phyloP scores from a whole-genome alignment of 2,797 vertebrate species.

The Chromobotia macracanthus region DNA sequence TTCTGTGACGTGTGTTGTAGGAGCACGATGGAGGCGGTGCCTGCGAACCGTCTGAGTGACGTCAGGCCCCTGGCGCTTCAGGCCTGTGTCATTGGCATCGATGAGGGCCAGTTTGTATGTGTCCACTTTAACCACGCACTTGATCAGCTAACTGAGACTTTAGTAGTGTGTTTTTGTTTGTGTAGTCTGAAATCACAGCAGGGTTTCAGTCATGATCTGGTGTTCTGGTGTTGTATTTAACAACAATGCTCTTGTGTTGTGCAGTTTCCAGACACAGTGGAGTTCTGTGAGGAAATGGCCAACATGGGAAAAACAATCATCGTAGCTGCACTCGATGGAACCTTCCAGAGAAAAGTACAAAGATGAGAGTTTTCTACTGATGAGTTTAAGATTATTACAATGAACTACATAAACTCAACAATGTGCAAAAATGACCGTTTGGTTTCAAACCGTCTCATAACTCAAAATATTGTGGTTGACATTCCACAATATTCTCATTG shows the following conservation, averaged over 20 bases:
- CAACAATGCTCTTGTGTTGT: background rate
- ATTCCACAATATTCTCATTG: too few species aligned
- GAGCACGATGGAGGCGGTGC: slow-evolving; percentile 87
- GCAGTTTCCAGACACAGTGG: slow-evolving; percentile 90
- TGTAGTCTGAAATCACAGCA: too few species aligned
- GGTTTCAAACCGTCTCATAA: too few species aligned
- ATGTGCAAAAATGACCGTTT: too few species aligned
- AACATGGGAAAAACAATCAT: slow-evolving; percentile 92
- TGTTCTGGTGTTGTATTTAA: too few species aligned
- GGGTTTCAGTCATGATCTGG: background rate
- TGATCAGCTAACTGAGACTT: too few species aligned
- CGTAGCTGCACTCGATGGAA: slow-evolving; percentile 93
- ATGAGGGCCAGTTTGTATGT: slow-evolving; percentile 98
- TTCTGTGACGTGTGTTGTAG: slow-evolving; percentile 66
- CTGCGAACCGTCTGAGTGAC: slow-evolving; percentile 81
- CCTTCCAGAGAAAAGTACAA: slow-evolving; percentile 94
- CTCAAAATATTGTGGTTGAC: too few species aligned
- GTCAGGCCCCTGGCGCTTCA: slow-evolving; percentile 72
- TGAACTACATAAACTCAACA: too few species aligned
- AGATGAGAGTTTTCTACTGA: too few species aligned
- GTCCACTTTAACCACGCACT: background rate
- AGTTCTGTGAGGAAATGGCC: slow-evolving; percentile 93
- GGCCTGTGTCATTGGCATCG: slow-evolving; percentile 88
- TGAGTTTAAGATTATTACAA: too few species aligned
- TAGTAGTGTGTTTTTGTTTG: too few species aligned